Evolutionary conservation across 2,113 vertebrate species (phyloP).

Genomic region (Lepisosteus osseus): DNA sequence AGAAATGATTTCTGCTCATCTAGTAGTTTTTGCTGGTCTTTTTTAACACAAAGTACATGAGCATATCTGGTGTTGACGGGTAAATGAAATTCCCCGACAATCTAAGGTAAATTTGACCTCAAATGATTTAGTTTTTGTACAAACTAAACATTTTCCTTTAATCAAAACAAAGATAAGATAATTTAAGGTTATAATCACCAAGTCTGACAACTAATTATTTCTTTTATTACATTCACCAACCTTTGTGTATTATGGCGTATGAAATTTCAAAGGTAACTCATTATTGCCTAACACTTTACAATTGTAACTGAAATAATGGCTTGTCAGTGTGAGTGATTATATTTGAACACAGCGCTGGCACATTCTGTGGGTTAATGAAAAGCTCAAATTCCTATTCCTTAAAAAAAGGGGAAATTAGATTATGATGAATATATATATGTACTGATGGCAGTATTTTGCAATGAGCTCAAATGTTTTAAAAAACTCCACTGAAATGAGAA

Average conservation of each 20-base stretch:
- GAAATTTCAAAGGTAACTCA: constrained; percentile 64
- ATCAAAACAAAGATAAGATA: background rate
- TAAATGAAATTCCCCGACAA: constrained; percentile 54
- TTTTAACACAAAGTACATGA: constrained; percentile 33
- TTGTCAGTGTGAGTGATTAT: constrained; percentile 71
- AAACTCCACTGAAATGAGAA: no score
- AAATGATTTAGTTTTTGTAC: constrained; percentile 31
- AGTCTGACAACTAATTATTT: constrained; percentile 50
- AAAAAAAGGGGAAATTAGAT: constrained; percentile 55
- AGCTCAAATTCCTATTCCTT: constrained; percentile 72
- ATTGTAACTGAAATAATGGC: constrained; percentile 63
- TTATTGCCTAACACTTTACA: constrained; percentile 62
- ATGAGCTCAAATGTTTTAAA: no score
- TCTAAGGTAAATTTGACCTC: constrained; percentile 54
- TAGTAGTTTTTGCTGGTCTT: constrained; percentile 9
- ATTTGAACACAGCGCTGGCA: constrained; percentile 71
- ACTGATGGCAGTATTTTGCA: no score
- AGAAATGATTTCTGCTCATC: constrained; percentile 22
- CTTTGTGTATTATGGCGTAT: constrained; percentile 52
- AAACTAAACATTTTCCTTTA: background rate
- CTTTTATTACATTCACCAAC: constrained; percentile 51
- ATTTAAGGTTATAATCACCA: no score
- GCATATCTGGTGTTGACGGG: constrained; percentile 46
- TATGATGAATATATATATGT: no score
- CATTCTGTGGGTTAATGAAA: constrained; percentile 68